Percentiles rank a stretch among this genome's conserved stretches.
Conservation (phyloP, 2,113 vertebrate genomes). For the Promerops cafer region DNA sequence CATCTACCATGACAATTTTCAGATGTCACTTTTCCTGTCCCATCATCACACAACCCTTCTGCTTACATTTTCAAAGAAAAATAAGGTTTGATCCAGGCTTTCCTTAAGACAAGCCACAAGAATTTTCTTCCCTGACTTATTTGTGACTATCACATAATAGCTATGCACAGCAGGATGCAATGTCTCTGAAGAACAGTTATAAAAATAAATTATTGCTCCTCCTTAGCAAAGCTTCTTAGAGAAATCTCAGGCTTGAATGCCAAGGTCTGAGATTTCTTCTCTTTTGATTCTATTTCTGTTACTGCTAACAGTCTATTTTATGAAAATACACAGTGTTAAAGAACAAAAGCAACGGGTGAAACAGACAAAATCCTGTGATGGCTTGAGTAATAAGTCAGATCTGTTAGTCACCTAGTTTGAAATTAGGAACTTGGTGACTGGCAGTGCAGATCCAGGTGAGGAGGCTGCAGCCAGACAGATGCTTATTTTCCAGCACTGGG, state of each 20-base stretch:
- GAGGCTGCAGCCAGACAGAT: background rate
- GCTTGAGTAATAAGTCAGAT: background rate
- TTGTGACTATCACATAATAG: background rate
- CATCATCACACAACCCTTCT: background rate
- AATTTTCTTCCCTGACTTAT: background rate
- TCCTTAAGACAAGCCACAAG: background rate
- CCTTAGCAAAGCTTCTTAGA: background rate
- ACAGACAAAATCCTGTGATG: background rate
- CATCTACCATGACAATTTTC: background rate
- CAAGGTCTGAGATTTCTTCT: background rate
- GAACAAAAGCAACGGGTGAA: background rate
- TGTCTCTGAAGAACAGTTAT: background rate
- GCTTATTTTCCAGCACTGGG: background rate
- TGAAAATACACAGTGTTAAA: background rate
- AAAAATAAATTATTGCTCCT: background rate
- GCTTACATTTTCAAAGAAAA: background rate
- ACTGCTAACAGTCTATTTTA: background rate
- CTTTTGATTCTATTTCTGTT: background rate
- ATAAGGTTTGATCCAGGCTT: background rate
- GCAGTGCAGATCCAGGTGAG: background rate
- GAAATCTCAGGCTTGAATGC: background rate
- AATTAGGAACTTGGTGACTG: background rate
- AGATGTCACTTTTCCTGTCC: background rate
- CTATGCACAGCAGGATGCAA: background rate
- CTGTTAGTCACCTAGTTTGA: background rate